A percentile compares a stretch with the other conserved stretches of the same genome.
Evolutionary conservation across 2,113 vertebrate genomes (phyloP).

Genomic region (Spermophilus dauricus): DNA sequence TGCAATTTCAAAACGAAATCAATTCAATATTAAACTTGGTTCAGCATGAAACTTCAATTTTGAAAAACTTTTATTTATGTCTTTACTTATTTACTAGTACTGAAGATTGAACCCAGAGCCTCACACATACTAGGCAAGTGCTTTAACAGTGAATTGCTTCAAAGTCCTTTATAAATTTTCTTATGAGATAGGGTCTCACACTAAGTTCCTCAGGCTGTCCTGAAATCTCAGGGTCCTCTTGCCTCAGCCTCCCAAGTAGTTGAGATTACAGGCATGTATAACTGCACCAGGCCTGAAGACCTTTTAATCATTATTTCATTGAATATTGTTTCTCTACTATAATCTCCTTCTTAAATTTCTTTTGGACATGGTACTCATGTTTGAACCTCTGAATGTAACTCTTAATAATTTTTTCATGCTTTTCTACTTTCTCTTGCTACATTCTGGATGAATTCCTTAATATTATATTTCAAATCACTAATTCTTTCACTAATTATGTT

Average conservation of each 20-base stretch:
- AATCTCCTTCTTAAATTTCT: slow-evolving; percentile 16
- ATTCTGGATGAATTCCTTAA: neutral
- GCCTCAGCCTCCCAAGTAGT: too few species aligned
- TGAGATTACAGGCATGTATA: too few species aligned
- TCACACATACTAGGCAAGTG: too few species aligned
- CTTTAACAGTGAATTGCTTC: too few species aligned
- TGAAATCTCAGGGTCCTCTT: too few species aligned
- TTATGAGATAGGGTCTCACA: too few species aligned
- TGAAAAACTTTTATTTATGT: neutral
- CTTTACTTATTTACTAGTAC: too few species aligned
- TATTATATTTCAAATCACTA: slow-evolving; percentile 38
- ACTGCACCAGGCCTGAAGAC: neutral
- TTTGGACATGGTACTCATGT: neutral
- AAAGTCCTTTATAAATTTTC: too few species aligned
- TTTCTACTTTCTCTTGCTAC: slow-evolving; percentile 1
- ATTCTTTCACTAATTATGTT: slow-evolving; percentile 25
- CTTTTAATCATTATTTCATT: neutral
- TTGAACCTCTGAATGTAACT: neutral
- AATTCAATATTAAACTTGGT: neutral
- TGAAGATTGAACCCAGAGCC: too few species aligned
- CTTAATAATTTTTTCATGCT: neutral
- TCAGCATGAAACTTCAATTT: slow-evolving; percentile 6
- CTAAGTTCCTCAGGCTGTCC: too few species aligned
- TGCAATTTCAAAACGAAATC: neutral
- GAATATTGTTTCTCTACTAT: slow-evolving; percentile 12